Evolutionary conservation across 1,140 invertebrate genomes (phyloP), one percentile per base, ranked within the genome.

Genomic region (Achatina immaculata): DNA sequence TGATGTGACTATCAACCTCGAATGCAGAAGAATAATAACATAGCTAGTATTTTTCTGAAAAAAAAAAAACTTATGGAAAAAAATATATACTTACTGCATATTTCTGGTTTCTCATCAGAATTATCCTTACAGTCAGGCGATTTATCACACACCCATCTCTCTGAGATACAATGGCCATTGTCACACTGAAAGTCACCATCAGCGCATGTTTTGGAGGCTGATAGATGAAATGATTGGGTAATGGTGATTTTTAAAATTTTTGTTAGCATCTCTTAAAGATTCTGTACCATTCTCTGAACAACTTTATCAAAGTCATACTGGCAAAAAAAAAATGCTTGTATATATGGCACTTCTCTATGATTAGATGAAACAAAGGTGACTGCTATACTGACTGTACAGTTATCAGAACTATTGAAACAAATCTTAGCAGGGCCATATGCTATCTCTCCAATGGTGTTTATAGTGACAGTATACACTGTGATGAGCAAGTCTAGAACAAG

Each of bases 51-150:
- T n/a, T n/a, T n/a, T n/a, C n/a, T n/a, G n/a, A n/a, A n/a, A n/a
- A n/a, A n/a, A n/a, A n/a, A n/a, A n/a, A n/a, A n/a, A n/a, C n/a
- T n/a, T n/a, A n/a, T 28, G 9, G 24, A 36, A 9, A 65, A 7
- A 68, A 68, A 45, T 28, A 42, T 42, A 21, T 7, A 71, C 82
- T 28, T 65, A 83, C 82, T 55, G 51, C 82, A 83, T 24, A 55
- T 7, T 28, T 71, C 55, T 4, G 55, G 40, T 2, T 51, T 28
- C 68, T 93, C 92, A 86, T 92, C 91, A 36, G 91, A 91, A 34
- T 86, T 88, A 78, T 89, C 88, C 16, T 19, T 31, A 68, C 88
- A 89, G 55, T 89, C 88, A 69, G 83, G 55, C 31, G 87, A 85
- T 0, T 81, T 77, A 80, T 89, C 88, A 84, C 88, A 89, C 0